A percentile compares a stretch with the other conserved stretches of the same genome.
Evolutionary conservation across 2,888 invertebrate species (phyloP).

Genomic region (Brassicogethes aeneus): DNA sequence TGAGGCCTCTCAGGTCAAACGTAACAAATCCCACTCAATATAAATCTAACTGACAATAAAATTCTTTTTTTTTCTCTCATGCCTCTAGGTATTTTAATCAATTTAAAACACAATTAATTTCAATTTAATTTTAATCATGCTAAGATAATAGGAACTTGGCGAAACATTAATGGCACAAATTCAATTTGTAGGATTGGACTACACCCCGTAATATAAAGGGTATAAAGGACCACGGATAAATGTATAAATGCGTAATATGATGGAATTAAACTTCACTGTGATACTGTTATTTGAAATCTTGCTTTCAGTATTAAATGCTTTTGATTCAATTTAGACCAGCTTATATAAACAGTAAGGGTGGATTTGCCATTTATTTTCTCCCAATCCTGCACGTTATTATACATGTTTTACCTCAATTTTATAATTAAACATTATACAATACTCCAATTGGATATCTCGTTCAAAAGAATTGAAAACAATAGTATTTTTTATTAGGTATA

Average conservation of each 20-base stretch:
- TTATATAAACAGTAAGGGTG: constrained; percentile 30
- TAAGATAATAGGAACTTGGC: constrained; percentile 26
- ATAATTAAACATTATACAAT: too few relatives aligned
- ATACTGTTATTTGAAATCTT: constrained; percentile 28
- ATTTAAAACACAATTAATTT: too few relatives aligned
- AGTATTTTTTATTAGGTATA: too few relatives aligned
- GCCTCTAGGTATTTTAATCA: too few relatives aligned
- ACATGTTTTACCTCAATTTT: not conserved
- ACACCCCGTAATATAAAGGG: constrained; percentile 16
- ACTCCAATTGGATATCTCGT: too few relatives aligned
- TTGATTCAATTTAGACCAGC: constrained; percentile 35
- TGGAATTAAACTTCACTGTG: constrained; percentile 27
- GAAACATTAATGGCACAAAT: constrained; percentile 21
- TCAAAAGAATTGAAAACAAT: too few relatives aligned
- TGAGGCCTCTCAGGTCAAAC: too few relatives aligned
- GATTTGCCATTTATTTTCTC: constrained; percentile 13
- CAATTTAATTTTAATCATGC: constrained; percentile 26
- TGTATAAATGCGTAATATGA: constrained; percentile 31
- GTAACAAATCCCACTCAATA: too few relatives aligned
- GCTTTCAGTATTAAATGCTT: constrained; percentile 33
- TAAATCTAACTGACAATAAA: too few relatives aligned
- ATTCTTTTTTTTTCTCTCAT: too few relatives aligned
- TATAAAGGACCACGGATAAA: constrained; percentile 19
- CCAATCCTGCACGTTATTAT: not conserved
- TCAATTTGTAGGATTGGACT: constrained; percentile 20